Evolutionary conservation across 2,888 invertebrate species (phyloP).

Genomic region (Melanargia galathea): DNA sequence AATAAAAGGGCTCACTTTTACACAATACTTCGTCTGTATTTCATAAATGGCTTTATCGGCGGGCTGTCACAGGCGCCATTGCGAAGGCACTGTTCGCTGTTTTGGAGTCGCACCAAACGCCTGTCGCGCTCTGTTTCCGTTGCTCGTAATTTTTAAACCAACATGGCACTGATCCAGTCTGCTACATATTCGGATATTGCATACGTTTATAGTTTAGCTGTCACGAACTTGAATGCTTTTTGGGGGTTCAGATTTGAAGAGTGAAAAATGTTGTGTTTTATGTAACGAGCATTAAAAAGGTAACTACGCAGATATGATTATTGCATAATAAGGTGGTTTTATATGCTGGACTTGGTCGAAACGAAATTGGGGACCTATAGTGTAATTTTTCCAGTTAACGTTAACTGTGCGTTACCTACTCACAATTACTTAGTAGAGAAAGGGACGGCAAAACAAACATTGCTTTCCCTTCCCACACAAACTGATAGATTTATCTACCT

Average conservation of each 20-base stretch:
- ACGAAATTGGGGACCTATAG: too few species aligned
- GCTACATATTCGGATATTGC: conserved; percentile 3
- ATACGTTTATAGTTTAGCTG: conserved; percentile 8
- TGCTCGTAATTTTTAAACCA: conserved; percentile 11
- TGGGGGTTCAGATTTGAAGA: background rate
- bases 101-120: conserved; percentile 14
- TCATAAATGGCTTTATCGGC: conserved; percentile 19
- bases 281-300: background rate
- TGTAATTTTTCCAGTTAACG: too few species aligned
- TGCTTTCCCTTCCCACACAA: too few species aligned
- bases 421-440: too few species aligned
- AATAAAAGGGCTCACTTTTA: conserved; percentile 1
- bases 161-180: conserved; percentile 15
- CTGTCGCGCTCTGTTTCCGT: conserved; percentile 13
- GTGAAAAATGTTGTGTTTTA: background rate
- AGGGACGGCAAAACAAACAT: too few species aligned
- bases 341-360: too few species aligned
- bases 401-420: too few species aligned
- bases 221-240: background rate
- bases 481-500: too few species aligned
- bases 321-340: too few species aligned
- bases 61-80: background rate
- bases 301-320: too few species aligned
- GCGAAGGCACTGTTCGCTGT: background rate
- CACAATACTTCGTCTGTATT: background rate